Evolutionary conservation across 1,140 invertebrate species (phyloP).

Genomic region (Habropoda laboriosa): DNA sequence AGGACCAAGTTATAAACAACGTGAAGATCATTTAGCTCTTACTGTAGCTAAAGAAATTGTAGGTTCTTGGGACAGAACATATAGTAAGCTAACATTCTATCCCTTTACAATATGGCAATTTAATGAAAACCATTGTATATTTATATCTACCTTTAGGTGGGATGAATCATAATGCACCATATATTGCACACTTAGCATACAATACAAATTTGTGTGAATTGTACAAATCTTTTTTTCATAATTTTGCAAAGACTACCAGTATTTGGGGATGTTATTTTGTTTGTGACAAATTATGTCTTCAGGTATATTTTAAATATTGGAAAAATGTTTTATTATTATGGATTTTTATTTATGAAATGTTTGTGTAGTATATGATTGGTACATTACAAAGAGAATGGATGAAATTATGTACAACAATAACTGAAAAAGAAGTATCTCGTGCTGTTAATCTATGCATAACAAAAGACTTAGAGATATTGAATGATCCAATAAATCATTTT

Average conservation of each 20-base stretch:
- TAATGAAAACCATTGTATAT: neutral
- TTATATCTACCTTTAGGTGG: slow-evolving; percentile 63
- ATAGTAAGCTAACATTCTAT: slow-evolving; percentile 29
- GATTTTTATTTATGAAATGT: slow-evolving; percentile 7
- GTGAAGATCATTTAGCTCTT: slow-evolving; percentile 53
- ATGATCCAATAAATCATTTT: slow-evolving; percentile 59
- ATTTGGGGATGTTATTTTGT: slow-evolving; percentile 80
- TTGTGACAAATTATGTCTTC: slow-evolving; percentile 65
- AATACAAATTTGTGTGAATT: slow-evolving; percentile 71
- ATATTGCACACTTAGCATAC: slow-evolving; percentile 69
- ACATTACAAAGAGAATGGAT: slow-evolving; percentile 76
- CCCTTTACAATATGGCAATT: neutral
- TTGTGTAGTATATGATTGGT: slow-evolving; percentile 71
- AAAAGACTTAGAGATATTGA: slow-evolving; percentile 60
- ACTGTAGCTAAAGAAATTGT: slow-evolving; percentile 65
- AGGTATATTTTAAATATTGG: slow-evolving; percentile 40
- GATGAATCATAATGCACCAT: slow-evolving; percentile 66
- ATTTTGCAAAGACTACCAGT: slow-evolving; percentile 74
- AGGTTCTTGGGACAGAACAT: slow-evolving; percentile 58
- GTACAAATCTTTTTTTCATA: slow-evolving; percentile 78
- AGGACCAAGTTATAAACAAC: slow-evolving; percentile 60
- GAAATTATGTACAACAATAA: slow-evolving; percentile 73
- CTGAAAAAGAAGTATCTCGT: slow-evolving; percentile 74
- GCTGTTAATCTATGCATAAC: slow-evolving; percentile 76
- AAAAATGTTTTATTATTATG: neutral